Evolutionary conservation across 1,140 invertebrate genomes (phyloP).

Genomic region (Drosophila miranda): DNA sequence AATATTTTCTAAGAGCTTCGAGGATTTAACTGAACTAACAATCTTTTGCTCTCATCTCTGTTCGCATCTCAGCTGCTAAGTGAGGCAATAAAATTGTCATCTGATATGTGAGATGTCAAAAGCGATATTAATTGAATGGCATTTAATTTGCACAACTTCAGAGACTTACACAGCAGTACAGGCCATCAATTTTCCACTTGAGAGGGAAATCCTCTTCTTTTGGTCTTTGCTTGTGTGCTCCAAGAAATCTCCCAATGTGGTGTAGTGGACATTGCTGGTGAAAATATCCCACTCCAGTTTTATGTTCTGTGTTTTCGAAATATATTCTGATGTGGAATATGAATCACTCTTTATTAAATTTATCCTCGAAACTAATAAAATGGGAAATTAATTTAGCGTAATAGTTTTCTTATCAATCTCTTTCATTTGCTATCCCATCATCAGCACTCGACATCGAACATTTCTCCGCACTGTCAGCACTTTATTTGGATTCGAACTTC

Average conservation of each 20-base stretch:
- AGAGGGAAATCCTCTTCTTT: neutral
- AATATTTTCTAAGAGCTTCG: neutral
- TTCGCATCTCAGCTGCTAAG: constrained; percentile 16
- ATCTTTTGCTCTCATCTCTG: neutral
- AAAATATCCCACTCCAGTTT: constrained; percentile 33
- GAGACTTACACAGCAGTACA: constrained; percentile 1
- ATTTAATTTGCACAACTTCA: constrained; percentile 41
- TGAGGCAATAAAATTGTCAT: constrained; percentile 31
- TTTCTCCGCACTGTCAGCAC: no score
- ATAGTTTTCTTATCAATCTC: no score
- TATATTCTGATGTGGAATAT: neutral
- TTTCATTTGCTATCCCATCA: no score
- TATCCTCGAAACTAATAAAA: no score
- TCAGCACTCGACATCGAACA: no score
- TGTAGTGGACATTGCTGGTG: constrained; percentile 18
- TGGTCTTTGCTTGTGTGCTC: neutral
- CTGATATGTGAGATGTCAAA: neutral
- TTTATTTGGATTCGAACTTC: no score
- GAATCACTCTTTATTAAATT: no score
- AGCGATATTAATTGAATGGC: constrained; percentile 34
- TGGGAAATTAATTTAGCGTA: no score
- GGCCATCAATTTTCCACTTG: neutral
- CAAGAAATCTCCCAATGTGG: constrained; percentile 25
- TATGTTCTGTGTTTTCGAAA: neutral
- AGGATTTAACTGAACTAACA: constrained; percentile 7